phyloP scores from a whole-genome alignment of 1,140 invertebrate species.

The Penaeus chinensis region DNA sequence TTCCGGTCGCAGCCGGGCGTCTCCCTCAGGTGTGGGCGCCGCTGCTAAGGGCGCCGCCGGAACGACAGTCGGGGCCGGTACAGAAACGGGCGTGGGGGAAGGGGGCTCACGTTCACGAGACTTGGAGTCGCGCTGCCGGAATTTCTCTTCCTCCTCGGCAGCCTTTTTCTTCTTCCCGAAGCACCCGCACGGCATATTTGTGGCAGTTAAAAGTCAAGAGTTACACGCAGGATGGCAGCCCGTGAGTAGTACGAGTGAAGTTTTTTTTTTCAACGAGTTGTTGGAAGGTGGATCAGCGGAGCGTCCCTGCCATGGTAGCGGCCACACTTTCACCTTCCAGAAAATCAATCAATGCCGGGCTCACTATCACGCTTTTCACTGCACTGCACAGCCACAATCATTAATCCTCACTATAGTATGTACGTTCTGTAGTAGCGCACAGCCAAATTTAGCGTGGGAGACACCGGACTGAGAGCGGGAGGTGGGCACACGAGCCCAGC shows the following conservation, averaged over 20 bases:
- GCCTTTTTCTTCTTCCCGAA: slow-evolving; percentile 54
- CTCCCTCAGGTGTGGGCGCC: slow-evolving; percentile 21
- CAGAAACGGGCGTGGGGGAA: neutral
- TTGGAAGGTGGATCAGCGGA: slow-evolving; percentile 28
- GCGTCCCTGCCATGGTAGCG: slow-evolving; percentile 31
- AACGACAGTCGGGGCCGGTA: neutral
- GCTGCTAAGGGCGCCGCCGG: slow-evolving; percentile 14
- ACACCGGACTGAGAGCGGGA: slow-evolving; percentile 4
- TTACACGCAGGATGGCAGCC: neutral
- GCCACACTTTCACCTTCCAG: too few species aligned
- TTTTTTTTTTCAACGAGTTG: neutral
- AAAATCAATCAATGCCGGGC: too few species aligned
- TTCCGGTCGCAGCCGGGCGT: slow-evolving; percentile 33
- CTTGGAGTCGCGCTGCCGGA: neutral
- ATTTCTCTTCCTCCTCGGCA: slow-evolving; percentile 40
- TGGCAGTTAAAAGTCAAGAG: neutral
- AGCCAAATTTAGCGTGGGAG: neutral
- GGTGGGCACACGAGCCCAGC: slow-evolving; percentile 49
- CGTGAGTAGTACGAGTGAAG: slow-evolving; percentile 7
- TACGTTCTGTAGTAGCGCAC: too few species aligned
- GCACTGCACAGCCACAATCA: too few species aligned
- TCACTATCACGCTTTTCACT: too few species aligned
- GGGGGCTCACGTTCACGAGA: neutral
- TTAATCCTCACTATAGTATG: neutral
- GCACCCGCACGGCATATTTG: slow-evolving; percentile 48